phyloP scores from a whole-genome alignment of 2,113 vertebrate species.

The Rhizomys pruinosus region DNA sequence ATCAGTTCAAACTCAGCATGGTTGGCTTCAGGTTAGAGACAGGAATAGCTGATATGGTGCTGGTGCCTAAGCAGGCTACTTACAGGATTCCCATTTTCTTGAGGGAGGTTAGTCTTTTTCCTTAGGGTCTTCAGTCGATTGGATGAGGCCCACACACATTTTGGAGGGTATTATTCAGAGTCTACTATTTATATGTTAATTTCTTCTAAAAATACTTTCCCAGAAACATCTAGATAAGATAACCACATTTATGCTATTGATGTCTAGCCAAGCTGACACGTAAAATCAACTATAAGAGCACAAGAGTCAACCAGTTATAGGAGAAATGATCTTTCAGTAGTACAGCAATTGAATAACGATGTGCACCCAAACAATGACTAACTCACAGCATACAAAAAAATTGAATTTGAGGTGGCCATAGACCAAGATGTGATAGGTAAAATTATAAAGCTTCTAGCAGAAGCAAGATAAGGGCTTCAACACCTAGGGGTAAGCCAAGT shows the following conservation, averaged over 20 bases:
- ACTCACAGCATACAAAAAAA: background rate
- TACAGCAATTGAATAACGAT: background rate
- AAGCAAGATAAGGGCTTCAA: background rate
- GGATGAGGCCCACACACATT: background rate
- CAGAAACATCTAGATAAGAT: background rate
- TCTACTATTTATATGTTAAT: background rate
- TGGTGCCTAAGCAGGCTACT: background rate
- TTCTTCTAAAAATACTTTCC: background rate
- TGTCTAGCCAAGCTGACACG: background rate
- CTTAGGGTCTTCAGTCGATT: background rate
- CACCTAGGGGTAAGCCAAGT: background rate
- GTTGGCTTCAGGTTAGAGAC: background rate
- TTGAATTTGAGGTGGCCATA: background rate
- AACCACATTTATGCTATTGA: too few relatives aligned
- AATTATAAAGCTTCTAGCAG: background rate
- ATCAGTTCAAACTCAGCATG: background rate
- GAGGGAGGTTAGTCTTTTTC: background rate
- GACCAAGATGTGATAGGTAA: background rate
- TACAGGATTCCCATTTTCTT: background rate
- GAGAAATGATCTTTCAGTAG: background rate
- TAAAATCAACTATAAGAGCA: background rate
- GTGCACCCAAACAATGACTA: background rate
- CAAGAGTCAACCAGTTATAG: background rate
- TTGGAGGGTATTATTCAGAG: background rate
- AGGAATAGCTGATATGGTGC: background rate